phyloP scores from a whole-genome alignment of 2,113 vertebrate species.

The rabbit (Oryctolagus cuniculus) region mOryCun1.1 NC_091443.1:2699001-2699500 shows the following conservation, averaged over 20 bases:
- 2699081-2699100: neutral
- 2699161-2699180: neutral
- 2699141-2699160: neutral
- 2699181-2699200: neutral
- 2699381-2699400: slow-evolving; percentile 46
- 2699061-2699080: neutral
- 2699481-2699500: neutral
- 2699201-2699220: neutral
- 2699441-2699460: neutral
- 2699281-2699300: neutral
- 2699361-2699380: neutral
- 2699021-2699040: neutral
- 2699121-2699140: neutral
- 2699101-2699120: neutral
- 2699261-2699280: neutral
- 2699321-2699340: neutral
- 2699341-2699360: slow-evolving; percentile 45
- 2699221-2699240: neutral
- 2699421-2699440: neutral
- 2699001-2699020: neutral
- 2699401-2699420: neutral
- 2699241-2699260: neutral
- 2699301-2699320: neutral
- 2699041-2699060: neutral
- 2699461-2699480: neutral